Evolutionary conservation across 2,113 vertebrate genomes (phyloP), one percentile per base, ranked within the genome.

Genomic region (Silurus glanis): DNA sequence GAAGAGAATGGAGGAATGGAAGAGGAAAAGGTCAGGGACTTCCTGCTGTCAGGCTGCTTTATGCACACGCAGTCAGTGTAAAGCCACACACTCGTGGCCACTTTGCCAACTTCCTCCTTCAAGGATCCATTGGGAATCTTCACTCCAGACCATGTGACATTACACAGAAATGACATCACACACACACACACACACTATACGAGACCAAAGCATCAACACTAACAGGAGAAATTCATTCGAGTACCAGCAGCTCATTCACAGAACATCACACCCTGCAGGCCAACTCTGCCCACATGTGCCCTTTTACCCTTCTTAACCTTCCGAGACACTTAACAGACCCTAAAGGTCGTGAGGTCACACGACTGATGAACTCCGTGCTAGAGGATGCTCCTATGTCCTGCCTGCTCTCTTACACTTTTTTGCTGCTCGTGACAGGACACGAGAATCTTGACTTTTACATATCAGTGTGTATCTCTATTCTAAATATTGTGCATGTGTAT

Each of bases 1-100:
- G 25, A 9, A 71, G 80, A 85, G 90, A 87, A 92, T 84, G 89
- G 84, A 61, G 91, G 89, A 92, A 59, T 87, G 90, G 88, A 76
- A 62, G 87, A 88, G 76, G 89, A 86, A 92, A 93, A 95, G 93
- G 92, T 93, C 93, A 94, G 91, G 91, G 91, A 93, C 93, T 93
- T 92, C 93, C 93, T 81, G 67, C 93, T 93, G 94, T 93, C 89
- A 83, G 83, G 90, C 88, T 88, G 91, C 93, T 93, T 93, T 94
- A 93, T 95, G 75, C 85, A 82, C 87, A 86, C 83, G 88, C 91
- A 91, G 83, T 49, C 91, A 92, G 90, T 89, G 92, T 91, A 90
- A 93, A 92, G 89, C 90, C 83, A 47, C 56, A 80, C 85, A 78
- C 85, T 85, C 49, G 72, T 74, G 53, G 87, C 80, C 90, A 84